Base-by-base conservation (phyloP, 2,113 vertebrate species). In the Nestor notabilis region DNA sequence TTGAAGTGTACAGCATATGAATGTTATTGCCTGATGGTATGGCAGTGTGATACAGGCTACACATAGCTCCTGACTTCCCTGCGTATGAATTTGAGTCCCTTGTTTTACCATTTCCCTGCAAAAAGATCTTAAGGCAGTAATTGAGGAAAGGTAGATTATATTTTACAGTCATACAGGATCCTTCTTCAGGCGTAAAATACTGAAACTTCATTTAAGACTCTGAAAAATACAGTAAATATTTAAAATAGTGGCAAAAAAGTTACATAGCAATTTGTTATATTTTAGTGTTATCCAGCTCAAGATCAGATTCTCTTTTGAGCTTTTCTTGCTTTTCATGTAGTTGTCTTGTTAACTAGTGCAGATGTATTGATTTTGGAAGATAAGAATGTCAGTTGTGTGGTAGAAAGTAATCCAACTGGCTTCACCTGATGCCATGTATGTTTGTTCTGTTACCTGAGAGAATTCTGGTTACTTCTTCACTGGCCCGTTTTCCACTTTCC, bases 301-400 rank as follows among this genome's bases (percentile, higher is more conserved):
- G 43, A 24, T 27, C 4, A 5, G 8, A 21, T 50, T 84, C 0
- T 68, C 25, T 44, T 77, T 23, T 63, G 31, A 82, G 17, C 37
- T 79, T 47, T 81, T 58, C 23, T 44, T 78, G 10, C 13, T 21
- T 90, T 61, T 80, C 3, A 15, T 63, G 2, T 17, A 9, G 1
- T 6, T 4, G 21, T 65, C 74, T 25, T 35, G 6, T 9, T 33
- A 17, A 27, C 13, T 47, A 39, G 21, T 37, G 24, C 10, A 7
- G 9, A 5, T n/a, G 11, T 25, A 41, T 3, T 3, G 39, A 5
- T 10, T 44, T 11, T 46, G 33, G 60, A 82, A 29, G 17, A 5
- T 27, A 46, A 6, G 24, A 8, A 0, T 39, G 11, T n/a, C 2
- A 3, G 8, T 44, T 69, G 9, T 33, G 27, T 31, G 19, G 37